A percentile compares a stretch with the other conserved stretches of the same genome.
Conservation (phyloP, 2,113 vertebrate genomes). For the sheep (Ovis aries) region DNA sequence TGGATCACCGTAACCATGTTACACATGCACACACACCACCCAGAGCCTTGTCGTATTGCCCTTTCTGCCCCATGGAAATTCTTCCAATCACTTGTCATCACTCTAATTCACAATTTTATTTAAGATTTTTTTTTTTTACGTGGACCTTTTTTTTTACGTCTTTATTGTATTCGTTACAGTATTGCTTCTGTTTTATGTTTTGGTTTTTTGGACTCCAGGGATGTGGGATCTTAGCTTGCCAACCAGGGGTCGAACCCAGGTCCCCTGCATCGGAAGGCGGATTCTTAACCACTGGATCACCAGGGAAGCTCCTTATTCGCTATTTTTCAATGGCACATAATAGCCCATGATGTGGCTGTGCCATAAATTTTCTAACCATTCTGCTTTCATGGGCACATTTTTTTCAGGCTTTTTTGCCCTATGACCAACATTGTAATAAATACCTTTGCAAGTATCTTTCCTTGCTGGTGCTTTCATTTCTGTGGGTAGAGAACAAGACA, state of each 20-base stretch:
- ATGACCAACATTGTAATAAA: not conserved
- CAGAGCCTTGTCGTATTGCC: not conserved
- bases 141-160: not conserved
- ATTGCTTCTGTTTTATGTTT: not conserved
- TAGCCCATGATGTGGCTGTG: not conserved
- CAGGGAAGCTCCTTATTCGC: not conserved
- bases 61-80: not conserved
- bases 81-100: not conserved
- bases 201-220: not conserved
- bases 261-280: not conserved
- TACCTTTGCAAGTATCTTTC: not conserved
- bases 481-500: not conserved
- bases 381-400: not conserved
- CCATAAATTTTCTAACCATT: not conserved
- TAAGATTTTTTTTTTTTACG: not conserved
- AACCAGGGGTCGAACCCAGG: not conserved
- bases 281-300: not conserved
- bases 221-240: not conserved
- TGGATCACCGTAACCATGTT: not conserved
- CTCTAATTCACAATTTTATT: not conserved
- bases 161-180: not conserved
- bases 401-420: not conserved
- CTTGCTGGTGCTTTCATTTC: slow-evolving; percentile 5
- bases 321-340: not conserved
- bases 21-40: not conserved